Conservation (phyloP, 1,140 invertebrate genomes). For the Campoletis sonorensis region DNA sequence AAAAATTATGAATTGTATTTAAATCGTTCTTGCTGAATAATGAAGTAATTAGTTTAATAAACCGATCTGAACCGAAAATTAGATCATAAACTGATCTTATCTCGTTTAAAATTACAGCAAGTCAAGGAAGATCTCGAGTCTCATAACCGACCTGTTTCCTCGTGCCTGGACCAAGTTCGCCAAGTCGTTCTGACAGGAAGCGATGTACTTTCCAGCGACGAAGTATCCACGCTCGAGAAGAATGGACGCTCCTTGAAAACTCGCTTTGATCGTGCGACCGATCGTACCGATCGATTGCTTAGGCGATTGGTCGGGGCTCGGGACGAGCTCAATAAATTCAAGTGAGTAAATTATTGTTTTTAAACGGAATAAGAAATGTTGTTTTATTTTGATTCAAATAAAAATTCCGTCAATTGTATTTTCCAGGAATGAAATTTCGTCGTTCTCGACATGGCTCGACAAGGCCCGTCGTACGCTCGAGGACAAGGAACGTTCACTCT, state of each 20-base stretch:
- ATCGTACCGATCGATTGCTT: constrained; percentile 87
- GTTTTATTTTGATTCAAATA: constrained; percentile 18
- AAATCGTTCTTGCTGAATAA: no score
- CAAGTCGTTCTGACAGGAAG: constrained; percentile 93
- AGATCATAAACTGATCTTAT: constrained; percentile 41
- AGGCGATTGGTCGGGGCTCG: constrained; percentile 86
- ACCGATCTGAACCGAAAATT: not conserved
- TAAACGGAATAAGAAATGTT: constrained; percentile 31
- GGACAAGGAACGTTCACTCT: constrained; percentile 90
- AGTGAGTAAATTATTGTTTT: constrained; percentile 72
- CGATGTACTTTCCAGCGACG: constrained; percentile 92
- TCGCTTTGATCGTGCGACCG: constrained; percentile 87
- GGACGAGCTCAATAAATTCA: constrained; percentile 93
- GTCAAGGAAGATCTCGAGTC: constrained; percentile 94
- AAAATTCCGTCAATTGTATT: not conserved
- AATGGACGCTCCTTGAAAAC: constrained; percentile 89
- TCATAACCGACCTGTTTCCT: constrained; percentile 89
- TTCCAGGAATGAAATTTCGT: constrained; percentile 83
- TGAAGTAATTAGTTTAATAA: not conserved
- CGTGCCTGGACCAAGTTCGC: constrained; percentile 93
- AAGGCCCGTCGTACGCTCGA: constrained; percentile 87
- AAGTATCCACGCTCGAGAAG: constrained; percentile 90
- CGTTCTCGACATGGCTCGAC: constrained; percentile 91
- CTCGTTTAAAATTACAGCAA: constrained; percentile 78
- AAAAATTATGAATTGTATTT: no score